These are phyloP conservation scores for Euwallacea fornicatus DNA, from an alignment of 1,140 invertebrate species.

Conservation along the genomic window DNA sequence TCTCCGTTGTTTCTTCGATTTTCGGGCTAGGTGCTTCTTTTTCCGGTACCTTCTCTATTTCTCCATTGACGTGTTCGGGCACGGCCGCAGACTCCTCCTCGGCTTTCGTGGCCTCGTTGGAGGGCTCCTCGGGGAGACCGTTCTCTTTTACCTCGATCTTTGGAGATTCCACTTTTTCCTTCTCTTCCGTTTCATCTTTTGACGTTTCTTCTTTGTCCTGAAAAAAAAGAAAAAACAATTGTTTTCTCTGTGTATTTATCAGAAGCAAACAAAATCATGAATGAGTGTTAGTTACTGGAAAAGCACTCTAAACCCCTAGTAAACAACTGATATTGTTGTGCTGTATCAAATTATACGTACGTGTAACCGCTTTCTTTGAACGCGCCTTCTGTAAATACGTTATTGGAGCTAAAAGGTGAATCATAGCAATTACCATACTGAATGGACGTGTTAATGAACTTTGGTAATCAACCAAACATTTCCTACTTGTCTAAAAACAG, in stretches of 20 bases:
- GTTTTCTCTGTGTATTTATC: too few species aligned
- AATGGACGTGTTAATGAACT: conserved; percentile 1
- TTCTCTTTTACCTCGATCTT: conserved; percentile 54
- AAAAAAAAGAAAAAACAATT: conserved; percentile 38
- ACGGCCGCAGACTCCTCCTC: conserved; percentile 43
- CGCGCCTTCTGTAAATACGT: neutral
- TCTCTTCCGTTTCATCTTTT: conserved; percentile 66
- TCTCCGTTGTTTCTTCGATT: conserved; percentile 65
- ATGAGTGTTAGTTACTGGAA: too few species aligned
- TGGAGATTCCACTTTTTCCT: conserved; percentile 64
- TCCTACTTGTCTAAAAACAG: neutral
- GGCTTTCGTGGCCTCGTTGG: conserved; percentile 38
- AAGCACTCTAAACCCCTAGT: too few species aligned
- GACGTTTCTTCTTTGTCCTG: conserved; percentile 67
- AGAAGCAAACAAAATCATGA: too few species aligned
- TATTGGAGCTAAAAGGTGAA: neutral
- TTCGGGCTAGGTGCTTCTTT: conserved; percentile 55
- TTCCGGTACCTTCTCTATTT: conserved; percentile 55
- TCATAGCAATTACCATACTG: neutral
- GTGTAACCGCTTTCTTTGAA: too few species aligned
- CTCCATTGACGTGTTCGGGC: conserved; percentile 35
- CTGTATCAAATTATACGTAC: too few species aligned
- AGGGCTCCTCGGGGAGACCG: conserved; percentile 45
- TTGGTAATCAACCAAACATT: conserved; percentile 1
- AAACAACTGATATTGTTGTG: too few species aligned